A percentile compares a stretch with the other conserved stretches of the same genome.
Evolutionary conservation across 2,113 vertebrate species (phyloP).

Genomic region (Solea senegalensis): DNA sequence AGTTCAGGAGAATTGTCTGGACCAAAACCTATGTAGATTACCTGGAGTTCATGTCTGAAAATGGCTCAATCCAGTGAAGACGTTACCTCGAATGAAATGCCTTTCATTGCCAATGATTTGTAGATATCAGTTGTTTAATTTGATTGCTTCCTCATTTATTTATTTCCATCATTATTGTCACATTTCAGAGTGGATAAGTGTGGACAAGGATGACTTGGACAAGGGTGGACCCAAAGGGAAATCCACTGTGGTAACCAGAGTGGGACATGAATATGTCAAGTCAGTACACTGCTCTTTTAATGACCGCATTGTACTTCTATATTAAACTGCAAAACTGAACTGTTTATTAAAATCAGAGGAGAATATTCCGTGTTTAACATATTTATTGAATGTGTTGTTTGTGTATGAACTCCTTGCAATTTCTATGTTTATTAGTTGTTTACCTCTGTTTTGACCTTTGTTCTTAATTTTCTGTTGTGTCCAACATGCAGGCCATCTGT

Average conservation of each 20-base stretch:
- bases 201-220: conserved; percentile 91
- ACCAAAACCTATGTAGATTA: too few relatives aligned
- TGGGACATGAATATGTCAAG: conserved; percentile 86
- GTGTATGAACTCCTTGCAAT: too few relatives aligned
- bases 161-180: neutral
- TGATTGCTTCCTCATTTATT: neutral
- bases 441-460: neutral
- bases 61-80: too few relatives aligned
- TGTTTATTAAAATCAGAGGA: too few relatives aligned
- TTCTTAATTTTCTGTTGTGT: neutral
- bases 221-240: conserved; percentile 85
- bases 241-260: conserved; percentile 74
- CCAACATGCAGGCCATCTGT: conserved; percentile 75
- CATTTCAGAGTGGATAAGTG: conserved; percentile 93
- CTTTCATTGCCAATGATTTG: neutral
- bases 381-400: too few relatives aligned
- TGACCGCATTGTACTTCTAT: neutral
- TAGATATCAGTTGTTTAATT: too few relatives aligned
- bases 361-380: too few relatives aligned
- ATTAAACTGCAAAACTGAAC: too few relatives aligned
- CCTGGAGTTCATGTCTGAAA: too few relatives aligned
- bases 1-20: too few relatives aligned
- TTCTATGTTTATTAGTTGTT: too few relatives aligned
- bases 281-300: conserved; percentile 64
- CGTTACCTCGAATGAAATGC: neutral